Evolutionary conservation across 2,888 invertebrate genomes (phyloP).

Genomic region (Laothoe populi): DNA sequence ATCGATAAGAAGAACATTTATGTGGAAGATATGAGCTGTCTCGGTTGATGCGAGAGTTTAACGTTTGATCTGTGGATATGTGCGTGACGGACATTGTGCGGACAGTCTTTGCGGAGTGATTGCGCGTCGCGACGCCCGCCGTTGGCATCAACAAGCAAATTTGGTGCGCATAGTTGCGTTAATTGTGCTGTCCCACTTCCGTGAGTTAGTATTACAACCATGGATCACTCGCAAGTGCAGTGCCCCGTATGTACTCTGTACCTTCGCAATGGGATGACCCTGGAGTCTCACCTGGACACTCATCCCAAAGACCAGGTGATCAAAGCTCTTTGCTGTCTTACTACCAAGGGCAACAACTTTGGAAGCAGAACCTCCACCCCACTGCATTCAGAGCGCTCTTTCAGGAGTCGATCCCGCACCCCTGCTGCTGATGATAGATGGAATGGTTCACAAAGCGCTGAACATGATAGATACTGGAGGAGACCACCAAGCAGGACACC

Average conservation of each 20-base stretch:
- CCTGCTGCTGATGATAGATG: slow-evolving; percentile 67
- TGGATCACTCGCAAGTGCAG: slow-evolving; percentile 79
- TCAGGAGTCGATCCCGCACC: slow-evolving; percentile 71
- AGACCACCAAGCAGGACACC: slow-evolving; percentile 69
- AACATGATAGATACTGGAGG: slow-evolving; percentile 74
- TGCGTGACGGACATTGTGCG: slow-evolving; percentile 71
- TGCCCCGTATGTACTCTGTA: slow-evolving; percentile 95
- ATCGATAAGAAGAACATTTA: slow-evolving; percentile 77
- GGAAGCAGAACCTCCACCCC: slow-evolving; percentile 74
- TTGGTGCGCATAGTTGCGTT: slow-evolving; percentile 33
- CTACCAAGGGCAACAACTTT: slow-evolving; percentile 72
- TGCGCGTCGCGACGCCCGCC: slow-evolving; percentile 47
- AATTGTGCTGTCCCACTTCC: slow-evolving; percentile 25
- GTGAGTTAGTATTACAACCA: slow-evolving; percentile 49
- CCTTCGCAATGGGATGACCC: slow-evolving; percentile 92
- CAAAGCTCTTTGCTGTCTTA: slow-evolving; percentile 87
- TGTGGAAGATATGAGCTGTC: slow-evolving; percentile 73
- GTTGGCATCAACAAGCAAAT: not conserved
- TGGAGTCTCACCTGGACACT: slow-evolving; percentile 92
- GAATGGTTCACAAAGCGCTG: slow-evolving; percentile 56
- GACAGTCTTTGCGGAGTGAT: slow-evolving; percentile 60
- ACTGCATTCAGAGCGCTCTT: slow-evolving; percentile 70
- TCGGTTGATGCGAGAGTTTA: slow-evolving; percentile 65
- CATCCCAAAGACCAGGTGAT: slow-evolving; percentile 96
- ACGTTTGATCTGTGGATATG: slow-evolving; percentile 75